Evolutionary conservation across 2,888 invertebrate genomes (phyloP).

Genomic region (Cheilosia grossa): DNA sequence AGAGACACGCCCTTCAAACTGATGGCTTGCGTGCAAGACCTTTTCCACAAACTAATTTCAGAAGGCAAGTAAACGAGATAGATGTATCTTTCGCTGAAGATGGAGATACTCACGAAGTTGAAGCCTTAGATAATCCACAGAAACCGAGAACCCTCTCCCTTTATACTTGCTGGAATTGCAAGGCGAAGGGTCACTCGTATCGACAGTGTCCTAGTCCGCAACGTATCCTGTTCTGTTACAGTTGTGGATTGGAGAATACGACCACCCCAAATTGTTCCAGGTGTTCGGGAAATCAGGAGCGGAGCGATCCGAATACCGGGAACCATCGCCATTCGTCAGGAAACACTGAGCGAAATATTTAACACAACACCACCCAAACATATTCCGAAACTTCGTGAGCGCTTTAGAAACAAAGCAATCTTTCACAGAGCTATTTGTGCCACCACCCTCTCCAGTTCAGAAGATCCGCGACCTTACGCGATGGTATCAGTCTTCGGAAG

Average conservation of each 20-base stretch:
- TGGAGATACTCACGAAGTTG: background rate
- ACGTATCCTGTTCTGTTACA: too few relatives aligned
- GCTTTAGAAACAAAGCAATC: background rate
- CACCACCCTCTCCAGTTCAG: background rate
- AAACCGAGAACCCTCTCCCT: too few relatives aligned
- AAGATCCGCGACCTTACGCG: conserved; percentile 1
- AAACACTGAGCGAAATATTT: background rate
- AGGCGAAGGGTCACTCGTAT: too few relatives aligned
- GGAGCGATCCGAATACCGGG: background rate
- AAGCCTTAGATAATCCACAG: too few relatives aligned
- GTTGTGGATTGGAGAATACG: too few relatives aligned
- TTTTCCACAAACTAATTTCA: background rate
- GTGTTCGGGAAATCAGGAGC: conserved; percentile 2
- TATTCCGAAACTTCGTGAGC: background rate
- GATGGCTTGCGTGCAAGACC: background rate
- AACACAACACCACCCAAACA: background rate
- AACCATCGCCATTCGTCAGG: background rate
- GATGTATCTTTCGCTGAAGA: background rate
- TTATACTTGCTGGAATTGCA: too few relatives aligned
- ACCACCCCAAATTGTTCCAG: background rate
- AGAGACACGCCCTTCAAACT: background rate
- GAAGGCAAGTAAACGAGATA: background rate
- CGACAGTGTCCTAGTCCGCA: too few relatives aligned
- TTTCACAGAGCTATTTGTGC: background rate
- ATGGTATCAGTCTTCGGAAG: background rate